Conservation (phyloP, 1,140 invertebrate species). For the Reticulitermes speratus region DNA sequence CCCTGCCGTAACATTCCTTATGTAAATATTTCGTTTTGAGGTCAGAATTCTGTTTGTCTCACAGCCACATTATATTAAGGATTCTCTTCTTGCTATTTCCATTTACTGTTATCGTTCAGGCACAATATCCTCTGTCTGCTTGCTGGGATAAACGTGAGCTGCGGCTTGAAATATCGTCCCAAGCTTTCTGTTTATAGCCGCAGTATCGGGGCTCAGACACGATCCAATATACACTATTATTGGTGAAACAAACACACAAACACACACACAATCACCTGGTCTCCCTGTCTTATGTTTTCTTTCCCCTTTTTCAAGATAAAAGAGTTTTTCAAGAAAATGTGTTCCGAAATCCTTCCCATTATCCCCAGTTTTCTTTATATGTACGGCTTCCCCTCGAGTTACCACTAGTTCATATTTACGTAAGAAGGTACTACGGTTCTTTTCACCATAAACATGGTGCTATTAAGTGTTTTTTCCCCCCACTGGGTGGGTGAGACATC, state of each 20-base stretch:
- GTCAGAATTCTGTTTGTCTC: neutral
- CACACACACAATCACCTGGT: neutral
- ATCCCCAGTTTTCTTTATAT: constrained; percentile 4
- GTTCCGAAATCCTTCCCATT: constrained; percentile 9
- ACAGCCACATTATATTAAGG: neutral
- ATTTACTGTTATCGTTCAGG: neutral
- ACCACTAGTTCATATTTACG: neutral
- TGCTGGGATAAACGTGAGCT: neutral
- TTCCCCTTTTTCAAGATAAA: neutral
- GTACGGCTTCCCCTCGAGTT: neutral
- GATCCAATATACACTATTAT: constrained; percentile 8
- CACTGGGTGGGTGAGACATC: neutral
- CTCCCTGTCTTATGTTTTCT: neutral
- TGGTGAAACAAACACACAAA: neutral
- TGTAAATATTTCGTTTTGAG: neutral
- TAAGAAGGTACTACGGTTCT: neutral
- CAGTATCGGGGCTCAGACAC: neutral
- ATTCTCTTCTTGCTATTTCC: neutral
- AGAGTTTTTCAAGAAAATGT: neutral
- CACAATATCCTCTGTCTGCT: neutral
- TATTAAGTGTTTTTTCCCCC: too few relatives aligned
- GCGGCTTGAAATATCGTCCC: neutral
- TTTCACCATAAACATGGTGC: neutral
- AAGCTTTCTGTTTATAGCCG: neutral
- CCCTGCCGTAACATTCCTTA: neutral